phyloP scores from a whole-genome alignment of 1,140 invertebrate genomes.

The Anthonomus grandis region DNA sequence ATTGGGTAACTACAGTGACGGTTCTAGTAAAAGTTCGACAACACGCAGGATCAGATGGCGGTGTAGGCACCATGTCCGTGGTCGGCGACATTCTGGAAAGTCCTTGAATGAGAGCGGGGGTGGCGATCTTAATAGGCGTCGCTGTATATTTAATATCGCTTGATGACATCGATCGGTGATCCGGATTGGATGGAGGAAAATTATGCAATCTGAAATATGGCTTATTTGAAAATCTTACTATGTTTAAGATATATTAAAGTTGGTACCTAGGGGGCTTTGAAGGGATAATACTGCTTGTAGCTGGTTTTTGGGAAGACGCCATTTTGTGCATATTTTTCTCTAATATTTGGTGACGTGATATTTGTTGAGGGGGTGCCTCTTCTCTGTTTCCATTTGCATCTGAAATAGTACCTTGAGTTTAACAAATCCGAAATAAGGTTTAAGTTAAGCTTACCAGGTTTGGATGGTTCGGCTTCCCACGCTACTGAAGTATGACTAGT shows the following conservation, averaged over 20 bases:
- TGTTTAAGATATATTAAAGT: no score
- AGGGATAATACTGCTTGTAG: slow-evolving; percentile 40
- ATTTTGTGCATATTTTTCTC: slow-evolving; percentile 53
- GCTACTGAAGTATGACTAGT: slow-evolving; percentile 3
- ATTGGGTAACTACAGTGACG: slow-evolving; percentile 15
- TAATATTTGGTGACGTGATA: slow-evolving; percentile 43
- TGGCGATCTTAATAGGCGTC: no score
- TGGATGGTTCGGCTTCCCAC: not conserved
- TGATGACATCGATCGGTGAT: no score
- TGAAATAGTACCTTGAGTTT: not conserved
- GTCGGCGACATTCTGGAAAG: slow-evolving; percentile 18
- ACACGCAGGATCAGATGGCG: slow-evolving; percentile 1
- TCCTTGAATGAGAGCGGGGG: not conserved
- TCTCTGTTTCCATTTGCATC: slow-evolving; percentile 31
- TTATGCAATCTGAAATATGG: no score
- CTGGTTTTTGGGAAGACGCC: slow-evolving; percentile 54
- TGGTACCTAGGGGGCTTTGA: slow-evolving; percentile 49
- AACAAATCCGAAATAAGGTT: not conserved
- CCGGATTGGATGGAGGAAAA: no score
- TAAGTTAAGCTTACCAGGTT: not conserved
- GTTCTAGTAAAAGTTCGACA: slow-evolving; percentile 22
- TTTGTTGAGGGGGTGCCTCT: slow-evolving; percentile 26
- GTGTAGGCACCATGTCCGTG: no score
- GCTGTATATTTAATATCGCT: no score
- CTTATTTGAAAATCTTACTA: no score